phyloP scores from a whole-genome alignment of 2,888 invertebrate species.

The Osmoderma eremita region DNA sequence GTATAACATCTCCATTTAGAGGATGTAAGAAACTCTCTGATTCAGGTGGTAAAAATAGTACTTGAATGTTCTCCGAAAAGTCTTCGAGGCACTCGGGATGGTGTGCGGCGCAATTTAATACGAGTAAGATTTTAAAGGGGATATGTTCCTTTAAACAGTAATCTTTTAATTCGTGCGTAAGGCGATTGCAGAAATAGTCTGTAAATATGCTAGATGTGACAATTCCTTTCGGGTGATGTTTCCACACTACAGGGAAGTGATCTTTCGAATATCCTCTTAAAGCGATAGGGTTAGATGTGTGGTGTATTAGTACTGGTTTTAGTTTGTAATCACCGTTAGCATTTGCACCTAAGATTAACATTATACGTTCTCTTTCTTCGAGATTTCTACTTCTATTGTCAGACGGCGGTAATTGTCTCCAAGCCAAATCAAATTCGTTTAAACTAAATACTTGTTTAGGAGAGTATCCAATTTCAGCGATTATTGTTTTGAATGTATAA shows the following conservation, averaged over 20 bases:
- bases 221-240: slow-evolving; percentile 15
- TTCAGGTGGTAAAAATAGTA: slow-evolving; percentile 14
- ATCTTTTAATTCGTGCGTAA: slow-evolving; percentile 30
- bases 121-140: slow-evolving; percentile 19
- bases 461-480: slow-evolving; percentile 16
- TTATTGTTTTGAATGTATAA: background rate
- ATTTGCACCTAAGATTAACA: slow-evolving; percentile 23
- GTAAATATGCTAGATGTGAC: slow-evolving; percentile 18
- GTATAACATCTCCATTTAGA: slow-evolving; percentile 7
- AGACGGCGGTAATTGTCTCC: slow-evolving; percentile 13
- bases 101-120: slow-evolving; percentile 5
- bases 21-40: slow-evolving; percentile 17
- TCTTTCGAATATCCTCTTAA: slow-evolving; percentile 24
- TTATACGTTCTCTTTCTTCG: slow-evolving; percentile 14
- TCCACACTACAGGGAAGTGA: slow-evolving; percentile 30
- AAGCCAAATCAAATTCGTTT: slow-evolving; percentile 19
- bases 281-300: slow-evolving; percentile 9
- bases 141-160: slow-evolving; percentile 22
- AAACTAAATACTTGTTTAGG: slow-evolving; percentile 26
- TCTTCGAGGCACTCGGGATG: slow-evolving; percentile 30
- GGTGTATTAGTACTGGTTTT: slow-evolving; percentile 21
- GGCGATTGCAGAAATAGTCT: slow-evolving; percentile 25
- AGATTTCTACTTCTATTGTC: background rate
- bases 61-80: slow-evolving; percentile 28
- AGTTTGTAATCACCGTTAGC: slow-evolving; percentile 23